Base-by-base conservation (phyloP, 2,888 invertebrate genomes). In the Fragum sueziense region DNA sequence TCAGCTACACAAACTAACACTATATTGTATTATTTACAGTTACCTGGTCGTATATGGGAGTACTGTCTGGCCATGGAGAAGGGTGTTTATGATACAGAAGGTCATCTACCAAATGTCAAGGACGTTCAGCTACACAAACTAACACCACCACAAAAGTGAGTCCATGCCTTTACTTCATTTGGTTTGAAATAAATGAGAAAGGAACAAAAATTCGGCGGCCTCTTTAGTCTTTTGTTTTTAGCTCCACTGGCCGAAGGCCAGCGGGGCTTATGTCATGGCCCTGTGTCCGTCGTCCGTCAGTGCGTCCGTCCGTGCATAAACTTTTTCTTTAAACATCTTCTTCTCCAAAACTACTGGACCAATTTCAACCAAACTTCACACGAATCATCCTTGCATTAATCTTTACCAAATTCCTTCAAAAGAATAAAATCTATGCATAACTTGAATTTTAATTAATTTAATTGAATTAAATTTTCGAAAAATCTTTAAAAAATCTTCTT, bases 41-140 rank as follows among this genome's bases (percentile, higher is more conserved):
- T 86, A 41, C 85, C 86, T 25, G 87, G 85, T 11, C 76, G 87
- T 72, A 75, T 88, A 65, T 88, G 87, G 85, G 88, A 88, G 74
- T 88, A 84, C 70, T 74, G 71, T 37, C 72, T 87, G 22, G 74
- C 85, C 20, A 85, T 70, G 80, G 88, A 86, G 69, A 85, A 73
- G 34, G 59, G 70, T 25, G 57, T 61, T 25, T 88, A 88, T 73
- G 79, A 79, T 34, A 78, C 78, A 17, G 84, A 86, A 74, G 88
- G 88, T 29, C 74, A 76, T 22, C 79, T 86, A 9, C 73, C 47
- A 2, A 84, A 78, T 22, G 74, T 82, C 20, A 54, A 74, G 11
- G 81, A 85, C 31, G 41, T 67, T 57, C 65, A 81, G 20, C 62
- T 84, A 59, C 76, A 79, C 25, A 82, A 83, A 70, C 77, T 87